Conservation (phyloP, 1,140 invertebrate genomes). For the Samia ricini region DNA sequence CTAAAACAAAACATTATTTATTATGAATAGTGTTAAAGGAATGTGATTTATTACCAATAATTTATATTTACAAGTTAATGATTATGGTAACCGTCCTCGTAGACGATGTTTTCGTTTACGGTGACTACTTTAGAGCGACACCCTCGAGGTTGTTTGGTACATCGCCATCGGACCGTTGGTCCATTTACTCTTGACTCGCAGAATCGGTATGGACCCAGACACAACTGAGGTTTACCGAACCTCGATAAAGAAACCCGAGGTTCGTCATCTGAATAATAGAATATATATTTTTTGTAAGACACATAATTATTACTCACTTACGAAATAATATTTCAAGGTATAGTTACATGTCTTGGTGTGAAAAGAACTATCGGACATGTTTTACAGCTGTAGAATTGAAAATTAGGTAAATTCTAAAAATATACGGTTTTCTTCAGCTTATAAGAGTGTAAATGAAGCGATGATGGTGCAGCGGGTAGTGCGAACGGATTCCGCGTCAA, state of each 20-base stretch:
- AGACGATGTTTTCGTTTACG: slow-evolving; percentile 9
- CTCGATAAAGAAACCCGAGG: slow-evolving; percentile 19
- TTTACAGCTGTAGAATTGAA: too few relatives aligned
- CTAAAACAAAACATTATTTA: too few relatives aligned
- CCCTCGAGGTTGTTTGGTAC: slow-evolving; percentile 21
- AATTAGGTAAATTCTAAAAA: too few relatives aligned
- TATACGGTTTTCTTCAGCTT: too few relatives aligned
- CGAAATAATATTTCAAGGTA: not conserved
- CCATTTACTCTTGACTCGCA: slow-evolving; percentile 13
- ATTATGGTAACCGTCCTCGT: slow-evolving; percentile 15
- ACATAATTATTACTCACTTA: not conserved
- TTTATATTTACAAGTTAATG: slow-evolving; percentile 11
- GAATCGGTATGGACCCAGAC: slow-evolving; percentile 31
- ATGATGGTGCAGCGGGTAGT: too few relatives aligned
- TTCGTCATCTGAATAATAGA: slow-evolving; percentile 1
- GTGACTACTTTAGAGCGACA: slow-evolving; percentile 31
- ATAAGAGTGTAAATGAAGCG: too few relatives aligned
- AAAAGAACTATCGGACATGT: too few relatives aligned
- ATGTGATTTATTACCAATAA: not conserved
- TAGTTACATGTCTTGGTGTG: not conserved
- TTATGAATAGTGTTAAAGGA: not conserved
- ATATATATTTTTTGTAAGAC: not conserved
- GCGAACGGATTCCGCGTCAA: too few relatives aligned
- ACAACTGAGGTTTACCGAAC: slow-evolving; percentile 30
- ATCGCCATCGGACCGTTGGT: slow-evolving; percentile 20